Evolutionary conservation across 1,140 invertebrate genomes (phyloP), one percentile per base, ranked within the genome.

Genomic region (Drosophila prosaltans): DNA sequence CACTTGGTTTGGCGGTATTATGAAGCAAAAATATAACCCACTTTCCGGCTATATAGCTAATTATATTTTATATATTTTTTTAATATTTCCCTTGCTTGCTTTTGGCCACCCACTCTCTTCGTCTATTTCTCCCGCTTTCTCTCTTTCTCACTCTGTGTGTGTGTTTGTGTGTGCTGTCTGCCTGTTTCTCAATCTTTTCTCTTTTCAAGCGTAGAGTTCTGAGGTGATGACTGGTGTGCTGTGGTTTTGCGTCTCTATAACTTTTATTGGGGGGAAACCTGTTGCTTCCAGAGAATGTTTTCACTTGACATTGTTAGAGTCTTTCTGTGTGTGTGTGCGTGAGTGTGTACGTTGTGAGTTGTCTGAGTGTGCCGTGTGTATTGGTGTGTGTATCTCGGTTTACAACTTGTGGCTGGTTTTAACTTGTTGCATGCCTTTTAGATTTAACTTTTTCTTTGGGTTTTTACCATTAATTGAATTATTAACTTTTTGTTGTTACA

Each of bases 231-330:
- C 74, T 80, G 69, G 69, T 65, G 72, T 40, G 32, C 32, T 36
- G 36, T 40, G 57, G 57, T 39, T 59, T 54, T 78, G 64, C 58
- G 81, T 70, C 76, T 79, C 69, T 82, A 77, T 72, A 82, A 80
- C 83, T 77, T 74, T 88, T 89, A 84, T 90, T 90, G 84, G 70
- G 74, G 85, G 69, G 84, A 89, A 89, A 89, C 84, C 84, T 89
- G 84, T 89, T 89, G 84, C 85, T 81, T 89, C 84, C 85, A 85
- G 81, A 89, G 84, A 90, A 89, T 84, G 84, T 89, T 89, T 89
- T 89, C 84, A 89, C 84, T 89, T 89, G 84, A 89, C 85, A 89
- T 90, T 90, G 85, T 84, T 86, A 82, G 45, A 75, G 82, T 72
- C 61, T 74, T 9, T 41, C 43, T 59, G 26, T 57, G 6, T 28